phyloP scores from a whole-genome alignment of 2,797 vertebrate genomes.

The Lacerta viridis region DNA sequence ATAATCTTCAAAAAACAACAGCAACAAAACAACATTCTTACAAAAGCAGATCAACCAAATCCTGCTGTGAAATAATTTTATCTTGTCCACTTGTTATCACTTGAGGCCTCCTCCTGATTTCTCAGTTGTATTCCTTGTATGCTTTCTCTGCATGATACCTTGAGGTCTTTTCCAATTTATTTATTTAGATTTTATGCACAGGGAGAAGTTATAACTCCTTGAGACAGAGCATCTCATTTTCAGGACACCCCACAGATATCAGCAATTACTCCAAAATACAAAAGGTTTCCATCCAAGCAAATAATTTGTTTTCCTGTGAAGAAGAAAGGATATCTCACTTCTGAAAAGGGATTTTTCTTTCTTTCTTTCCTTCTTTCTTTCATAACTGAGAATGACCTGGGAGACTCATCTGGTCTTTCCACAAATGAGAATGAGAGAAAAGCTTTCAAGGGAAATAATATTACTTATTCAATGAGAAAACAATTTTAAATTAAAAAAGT shows the following conservation, averaged over 20 bases:
- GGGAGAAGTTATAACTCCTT: slow-evolving; percentile 77
- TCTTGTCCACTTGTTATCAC: slow-evolving; percentile 62
- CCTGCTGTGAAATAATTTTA: slow-evolving; percentile 65
- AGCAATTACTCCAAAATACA: slow-evolving; percentile 77
- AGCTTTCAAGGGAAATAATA: slow-evolving; percentile 72
- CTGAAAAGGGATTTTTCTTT: slow-evolving; percentile 50
- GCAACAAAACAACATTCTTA: not conserved
- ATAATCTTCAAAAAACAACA: slow-evolving; percentile 18
- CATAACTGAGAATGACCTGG: slow-evolving; percentile 78
- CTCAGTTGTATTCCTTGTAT: slow-evolving; percentile 63
- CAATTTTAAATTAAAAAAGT: slow-evolving; percentile 72
- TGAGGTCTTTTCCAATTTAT: slow-evolving; percentile 69
- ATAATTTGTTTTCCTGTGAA: slow-evolving; percentile 80
- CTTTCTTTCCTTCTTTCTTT: slow-evolving; percentile 64
- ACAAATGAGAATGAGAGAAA: slow-evolving; percentile 76
- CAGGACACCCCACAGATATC: slow-evolving; percentile 77
- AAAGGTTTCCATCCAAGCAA: slow-evolving; percentile 80
- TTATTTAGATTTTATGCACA: slow-evolving; percentile 80
- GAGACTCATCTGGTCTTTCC: slow-evolving; percentile 74
- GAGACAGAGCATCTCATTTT: slow-evolving; percentile 80
- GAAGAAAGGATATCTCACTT: slow-evolving; percentile 75
- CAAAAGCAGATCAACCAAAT: slow-evolving; percentile 22
- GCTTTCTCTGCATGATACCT: slow-evolving; percentile 63
- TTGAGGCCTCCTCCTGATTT: slow-evolving; percentile 67
- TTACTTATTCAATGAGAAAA: slow-evolving; percentile 78